Percentiles rank a stretch among this genome's conserved stretches.
Conservation (phyloP, 2,113 vertebrate genomes). For the Mohoua ochrocephala region DNA sequence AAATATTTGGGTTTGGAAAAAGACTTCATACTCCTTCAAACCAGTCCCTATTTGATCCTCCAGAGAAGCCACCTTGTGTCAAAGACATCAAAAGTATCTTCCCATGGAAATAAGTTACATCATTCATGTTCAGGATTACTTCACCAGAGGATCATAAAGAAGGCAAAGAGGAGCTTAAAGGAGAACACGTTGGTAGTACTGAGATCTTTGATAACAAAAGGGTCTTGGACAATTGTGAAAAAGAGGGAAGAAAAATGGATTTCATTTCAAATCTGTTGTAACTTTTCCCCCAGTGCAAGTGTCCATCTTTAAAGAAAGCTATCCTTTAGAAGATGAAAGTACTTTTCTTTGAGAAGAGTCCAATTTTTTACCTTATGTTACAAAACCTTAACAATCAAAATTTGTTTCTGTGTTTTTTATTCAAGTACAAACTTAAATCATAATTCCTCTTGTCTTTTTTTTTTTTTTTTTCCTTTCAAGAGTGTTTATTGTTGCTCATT, state of each 20-base stretch:
- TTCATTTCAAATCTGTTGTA: constrained; percentile 17
- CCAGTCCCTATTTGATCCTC: constrained; percentile 45
- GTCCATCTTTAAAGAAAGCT: constrained; percentile 54
- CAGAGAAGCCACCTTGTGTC: constrained; percentile 30
- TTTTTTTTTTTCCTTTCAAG: background rate
- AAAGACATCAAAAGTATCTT: background rate
- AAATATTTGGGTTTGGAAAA: constrained; percentile 58
- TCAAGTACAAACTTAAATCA: constrained; percentile 63
- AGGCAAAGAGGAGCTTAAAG: constrained; percentile 36
- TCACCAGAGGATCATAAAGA: constrained; percentile 40
- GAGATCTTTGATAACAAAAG: constrained; percentile 48
- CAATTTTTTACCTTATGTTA: constrained; percentile 62
- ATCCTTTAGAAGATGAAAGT: constrained; percentile 62
- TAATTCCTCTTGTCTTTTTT: constrained; percentile 1
- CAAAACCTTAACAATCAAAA: constrained; percentile 74
- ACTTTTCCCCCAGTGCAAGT: constrained; percentile 41
- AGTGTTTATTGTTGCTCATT: constrained; percentile 68
- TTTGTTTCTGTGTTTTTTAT: constrained; percentile 20
- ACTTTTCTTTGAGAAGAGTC: constrained; percentile 65
- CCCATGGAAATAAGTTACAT: constrained; percentile 26
- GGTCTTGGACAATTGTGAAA: constrained; percentile 58
- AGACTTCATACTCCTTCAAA: constrained; percentile 40
- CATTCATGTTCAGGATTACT: background rate
- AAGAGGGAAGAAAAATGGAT: constrained; percentile 44
- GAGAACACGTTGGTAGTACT: constrained; percentile 44